These are phyloP conservation scores for Coluber constrictor DNA, from an alignment of 2,797 vertebrate species.

Conservation along the genomic window DNA sequence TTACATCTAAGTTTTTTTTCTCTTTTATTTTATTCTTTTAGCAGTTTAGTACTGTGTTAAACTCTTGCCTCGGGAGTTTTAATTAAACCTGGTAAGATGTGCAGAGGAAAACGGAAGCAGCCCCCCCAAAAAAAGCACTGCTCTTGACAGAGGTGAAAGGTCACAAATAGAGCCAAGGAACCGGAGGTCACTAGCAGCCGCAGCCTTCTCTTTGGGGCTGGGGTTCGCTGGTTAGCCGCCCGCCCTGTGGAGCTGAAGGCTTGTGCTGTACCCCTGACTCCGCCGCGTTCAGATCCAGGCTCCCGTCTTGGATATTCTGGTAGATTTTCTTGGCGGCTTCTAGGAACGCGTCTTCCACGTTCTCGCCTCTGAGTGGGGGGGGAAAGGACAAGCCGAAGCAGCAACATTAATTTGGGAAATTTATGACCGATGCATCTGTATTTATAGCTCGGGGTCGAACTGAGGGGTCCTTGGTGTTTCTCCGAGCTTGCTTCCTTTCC, in stretches of 20 bases:
- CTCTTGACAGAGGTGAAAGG: conserved; percentile 73
- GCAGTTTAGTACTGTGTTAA: conserved; percentile 74
- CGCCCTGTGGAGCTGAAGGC: conserved; percentile 94
- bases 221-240: conserved; percentile 96
- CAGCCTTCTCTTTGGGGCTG: conserved; percentile 98
- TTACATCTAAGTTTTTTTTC: conserved; percentile 78
- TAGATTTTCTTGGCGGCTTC: conserved; percentile 98
- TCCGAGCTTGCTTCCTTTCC: background rate
- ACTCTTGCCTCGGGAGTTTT: conserved; percentile 67
- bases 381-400: conserved; percentile 17
- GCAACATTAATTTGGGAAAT: conserved; percentile 27
- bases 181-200: conserved; percentile 91
- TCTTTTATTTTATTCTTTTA: conserved; percentile 52
- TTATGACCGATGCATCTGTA: background rate
- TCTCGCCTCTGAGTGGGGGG: conserved; percentile 82
- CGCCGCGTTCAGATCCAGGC: conserved; percentile 93
- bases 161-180: conserved; percentile 61
- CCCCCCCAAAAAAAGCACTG: conserved; percentile 66
- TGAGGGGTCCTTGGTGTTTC: background rate
- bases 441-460: background rate
- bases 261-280: conserved; percentile 98
- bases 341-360: conserved; percentile 94
- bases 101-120: conserved; percentile 74
- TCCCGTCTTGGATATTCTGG: conserved; percentile 98
- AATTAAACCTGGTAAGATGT: conserved; percentile 80